Base-by-base conservation (phyloP, 2,888 invertebrate genomes). In the Plagodis dolabraria region DNA sequence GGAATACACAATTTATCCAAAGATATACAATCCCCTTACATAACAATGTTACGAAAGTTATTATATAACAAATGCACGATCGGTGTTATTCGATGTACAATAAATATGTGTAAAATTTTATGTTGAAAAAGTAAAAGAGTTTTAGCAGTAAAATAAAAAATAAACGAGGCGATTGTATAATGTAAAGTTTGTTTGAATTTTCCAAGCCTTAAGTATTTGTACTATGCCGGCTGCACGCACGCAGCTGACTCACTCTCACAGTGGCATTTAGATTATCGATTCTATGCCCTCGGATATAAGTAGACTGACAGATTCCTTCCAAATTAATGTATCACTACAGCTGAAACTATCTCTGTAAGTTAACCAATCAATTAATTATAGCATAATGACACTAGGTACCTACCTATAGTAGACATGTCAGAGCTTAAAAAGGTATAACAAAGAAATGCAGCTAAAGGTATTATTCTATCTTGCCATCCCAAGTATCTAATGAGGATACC, bases 161-260 rank as follows among this genome's bases (percentile, higher is more conserved):
- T 89, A 87, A 90, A 90, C 71, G 82, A 79, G 91, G 89, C 88
- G 91, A 89, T 89, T 87, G 78, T 80, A 82, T 85, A 83, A 85
- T 76, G 71, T 70, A 74, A 53, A 61, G 60, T 80, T 82, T 83
- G 79, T 86, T 84, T 85, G 65, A 59, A 50, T 60, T 54, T 52
- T 51, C 47, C 40, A 12, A 11, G 36, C 44, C 48, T 34, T 47
- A 12, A 12, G 6, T 36, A 36, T 8, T 11, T 22, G 2, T 43
- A 12, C 42, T 4, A 22, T 22, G 22, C 22, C 5, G 42, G 22
- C 22, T 46, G 38, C 45, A 46, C 53, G 38, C 47, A 53, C 33
- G 48, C 12, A 51, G 11, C 35, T 6, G 8, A 34, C 34, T 8
- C 34, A 10, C 48, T 22, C 22, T 22, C 22, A 22, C 22, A 22